Conservation (phyloP, 1,140 invertebrate genomes). For the Aphelinus atriplicis region DNA sequence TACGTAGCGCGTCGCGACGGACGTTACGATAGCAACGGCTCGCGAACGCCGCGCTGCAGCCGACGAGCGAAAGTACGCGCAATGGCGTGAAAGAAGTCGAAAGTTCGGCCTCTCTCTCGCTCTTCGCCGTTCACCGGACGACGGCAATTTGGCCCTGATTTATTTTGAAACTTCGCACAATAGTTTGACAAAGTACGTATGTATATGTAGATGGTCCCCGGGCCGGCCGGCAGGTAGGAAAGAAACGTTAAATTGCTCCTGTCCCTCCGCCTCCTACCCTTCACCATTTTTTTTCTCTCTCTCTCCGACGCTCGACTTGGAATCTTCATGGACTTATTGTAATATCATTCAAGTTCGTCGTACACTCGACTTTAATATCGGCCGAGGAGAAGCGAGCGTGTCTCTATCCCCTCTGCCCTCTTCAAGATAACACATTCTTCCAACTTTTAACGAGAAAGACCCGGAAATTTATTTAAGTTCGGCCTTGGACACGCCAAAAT, state of each 20-base stretch:
- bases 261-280: neutral
- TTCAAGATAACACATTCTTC: slow-evolving; percentile 15
- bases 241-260: slow-evolving; percentile 36
- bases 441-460: slow-evolving; percentile 32
- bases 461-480: slow-evolving; percentile 20
- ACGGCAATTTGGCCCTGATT: slow-evolving; percentile 50
- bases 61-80: neutral
- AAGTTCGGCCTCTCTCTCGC: slow-evolving; percentile 39
- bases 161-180: slow-evolving; percentile 52
- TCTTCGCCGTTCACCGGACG: slow-evolving; percentile 7
- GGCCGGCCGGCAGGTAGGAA: slow-evolving; percentile 14
- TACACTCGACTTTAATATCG: slow-evolving; percentile 19
- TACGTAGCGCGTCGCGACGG: too few species aligned
- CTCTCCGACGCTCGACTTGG: neutral
- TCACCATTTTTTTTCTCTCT: neutral
- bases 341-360: slow-evolving; percentile 35
- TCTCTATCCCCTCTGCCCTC: neutral
- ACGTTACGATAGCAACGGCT: too few species aligned
- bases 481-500: slow-evolving; percentile 18
- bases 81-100: slow-evolving; percentile 41
- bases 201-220: slow-evolving; percentile 13
- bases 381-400: slow-evolving; percentile 12
- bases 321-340: slow-evolving; percentile 40
- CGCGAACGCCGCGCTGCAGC: too few species aligned
- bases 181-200: slow-evolving; percentile 47